Percentiles rank a stretch among this genome's conserved stretches.
Evolutionary conservation across 1,140 invertebrate genomes (phyloP).

Genomic region (Muscidifurax raptorellus): DNA sequence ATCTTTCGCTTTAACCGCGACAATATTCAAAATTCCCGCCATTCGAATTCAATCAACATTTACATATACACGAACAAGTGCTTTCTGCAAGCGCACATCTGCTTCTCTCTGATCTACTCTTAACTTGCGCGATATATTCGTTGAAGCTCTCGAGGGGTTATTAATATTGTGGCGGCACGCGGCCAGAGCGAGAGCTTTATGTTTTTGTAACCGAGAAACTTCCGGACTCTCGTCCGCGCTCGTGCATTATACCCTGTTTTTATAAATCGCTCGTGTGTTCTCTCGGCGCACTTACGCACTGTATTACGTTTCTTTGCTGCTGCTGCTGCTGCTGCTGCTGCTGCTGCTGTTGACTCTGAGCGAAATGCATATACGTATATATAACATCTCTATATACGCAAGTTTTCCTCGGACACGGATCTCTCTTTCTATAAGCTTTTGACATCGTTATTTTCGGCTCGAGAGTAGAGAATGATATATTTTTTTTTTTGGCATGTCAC

Average conservation of each 20-base stretch:
- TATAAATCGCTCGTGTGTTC: neutral
- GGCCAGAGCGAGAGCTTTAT: neutral
- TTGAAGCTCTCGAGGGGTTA: neutral
- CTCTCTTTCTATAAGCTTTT: neutral
- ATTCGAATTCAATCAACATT: too few relatives aligned
- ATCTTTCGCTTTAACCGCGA: neutral
- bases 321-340: too few relatives aligned
- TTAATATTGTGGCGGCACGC: neutral
- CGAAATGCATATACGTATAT: neutral
- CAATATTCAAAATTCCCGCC: neutral
- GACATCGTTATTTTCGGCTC: neutral
- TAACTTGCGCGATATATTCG: neutral
- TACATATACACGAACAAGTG: too few relatives aligned
- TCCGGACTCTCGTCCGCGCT: neutral
- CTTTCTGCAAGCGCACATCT: too few relatives aligned
- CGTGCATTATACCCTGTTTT: constrained; percentile 1
- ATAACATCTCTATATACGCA: neutral
- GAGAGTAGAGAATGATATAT: neutral
- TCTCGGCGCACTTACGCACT: neutral
- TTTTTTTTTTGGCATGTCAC: neutral
- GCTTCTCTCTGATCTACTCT: too few relatives aligned
- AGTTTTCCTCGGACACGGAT: neutral
- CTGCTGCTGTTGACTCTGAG: neutral
- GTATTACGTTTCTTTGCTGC: neutral
- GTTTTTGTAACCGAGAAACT: neutral